phyloP scores from a whole-genome alignment of 1,140 invertebrate genomes.

The honey bee (Apis mellifera) region DNA sequence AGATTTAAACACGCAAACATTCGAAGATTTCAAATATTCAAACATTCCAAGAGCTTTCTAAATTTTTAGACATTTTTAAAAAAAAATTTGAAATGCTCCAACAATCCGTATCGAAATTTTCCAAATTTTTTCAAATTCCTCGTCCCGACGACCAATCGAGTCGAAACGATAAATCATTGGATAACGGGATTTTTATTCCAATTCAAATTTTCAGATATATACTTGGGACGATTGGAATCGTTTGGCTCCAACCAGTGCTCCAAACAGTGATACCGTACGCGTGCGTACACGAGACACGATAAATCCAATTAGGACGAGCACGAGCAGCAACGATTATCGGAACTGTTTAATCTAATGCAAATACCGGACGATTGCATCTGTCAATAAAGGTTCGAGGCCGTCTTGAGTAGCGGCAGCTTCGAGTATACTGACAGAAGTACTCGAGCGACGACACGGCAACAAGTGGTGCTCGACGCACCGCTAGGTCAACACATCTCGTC shows the following conservation, averaged over 20 bases:
- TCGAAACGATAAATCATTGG: too few relatives aligned
- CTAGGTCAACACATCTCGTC: slow-evolving; percentile 42
- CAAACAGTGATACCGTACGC: background rate
- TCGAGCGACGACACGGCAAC: slow-evolving; percentile 70
- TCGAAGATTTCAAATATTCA: background rate
- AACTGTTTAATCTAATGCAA: slow-evolving; percentile 47
- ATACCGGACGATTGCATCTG: slow-evolving; percentile 31
- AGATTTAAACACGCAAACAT: background rate
- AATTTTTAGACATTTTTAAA: too few relatives aligned
- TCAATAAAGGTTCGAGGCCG: slow-evolving; percentile 43
- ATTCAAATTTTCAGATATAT: background rate
- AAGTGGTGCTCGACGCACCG: slow-evolving; percentile 70
- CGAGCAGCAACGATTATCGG: slow-evolving; percentile 13
- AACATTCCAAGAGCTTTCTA: background rate
- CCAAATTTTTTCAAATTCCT: background rate
- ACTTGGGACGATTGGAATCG: background rate
- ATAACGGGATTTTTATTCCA: background rate
- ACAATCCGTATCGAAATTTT: too few relatives aligned
- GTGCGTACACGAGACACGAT: background rate
- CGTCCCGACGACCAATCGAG: background rate
- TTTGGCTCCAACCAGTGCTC: background rate
- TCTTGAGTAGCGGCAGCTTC: slow-evolving; percentile 22
- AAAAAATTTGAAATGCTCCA: background rate
- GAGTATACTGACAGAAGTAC: slow-evolving; percentile 40
- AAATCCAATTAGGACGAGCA: slow-evolving; percentile 19